phyloP scores from a whole-genome alignment of 1,140 invertebrate species.

The Aphidius ervi region DNA sequence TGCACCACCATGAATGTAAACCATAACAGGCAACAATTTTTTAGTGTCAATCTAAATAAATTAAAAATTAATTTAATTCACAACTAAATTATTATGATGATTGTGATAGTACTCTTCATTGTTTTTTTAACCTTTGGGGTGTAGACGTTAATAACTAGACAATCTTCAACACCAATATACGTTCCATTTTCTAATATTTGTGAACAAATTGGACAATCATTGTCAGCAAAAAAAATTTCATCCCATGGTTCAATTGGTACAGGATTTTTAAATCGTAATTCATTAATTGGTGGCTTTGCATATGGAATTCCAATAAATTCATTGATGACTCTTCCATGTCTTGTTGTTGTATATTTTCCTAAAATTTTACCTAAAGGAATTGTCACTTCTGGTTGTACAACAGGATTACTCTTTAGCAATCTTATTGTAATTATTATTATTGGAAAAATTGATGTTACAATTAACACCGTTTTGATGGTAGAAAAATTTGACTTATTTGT shows the following conservation, averaged over 20 bases:
- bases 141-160: conserved; percentile 62
- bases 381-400: conserved; percentile 6
- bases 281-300: conserved; percentile 55
- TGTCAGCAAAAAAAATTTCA: conserved; percentile 26
- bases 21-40: conserved; percentile 45
- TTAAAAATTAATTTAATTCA: not conserved
- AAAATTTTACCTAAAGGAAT: conserved; percentile 17
- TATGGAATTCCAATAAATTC: conserved; percentile 57
- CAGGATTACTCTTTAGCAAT: no score
- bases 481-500: no score
- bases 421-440: no score
- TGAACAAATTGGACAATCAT: conserved; percentile 16
- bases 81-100: not conserved
- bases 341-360: conserved; percentile 12
- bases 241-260: conserved; percentile 29
- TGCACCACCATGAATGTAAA: conserved; percentile 55
- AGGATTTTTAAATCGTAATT: conserved; percentile 34
- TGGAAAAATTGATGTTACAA: no score
- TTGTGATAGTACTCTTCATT: not conserved
- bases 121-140: conserved; percentile 51
- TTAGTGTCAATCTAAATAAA: conserved; percentile 13
- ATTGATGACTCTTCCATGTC: conserved; percentile 18
- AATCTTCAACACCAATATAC: conserved; percentile 54
- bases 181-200: conserved; percentile 15
- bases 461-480: no score